Evolutionary conservation across 1,140 invertebrate genomes (phyloP).

Genomic region (Neotoxoptera formosana): DNA sequence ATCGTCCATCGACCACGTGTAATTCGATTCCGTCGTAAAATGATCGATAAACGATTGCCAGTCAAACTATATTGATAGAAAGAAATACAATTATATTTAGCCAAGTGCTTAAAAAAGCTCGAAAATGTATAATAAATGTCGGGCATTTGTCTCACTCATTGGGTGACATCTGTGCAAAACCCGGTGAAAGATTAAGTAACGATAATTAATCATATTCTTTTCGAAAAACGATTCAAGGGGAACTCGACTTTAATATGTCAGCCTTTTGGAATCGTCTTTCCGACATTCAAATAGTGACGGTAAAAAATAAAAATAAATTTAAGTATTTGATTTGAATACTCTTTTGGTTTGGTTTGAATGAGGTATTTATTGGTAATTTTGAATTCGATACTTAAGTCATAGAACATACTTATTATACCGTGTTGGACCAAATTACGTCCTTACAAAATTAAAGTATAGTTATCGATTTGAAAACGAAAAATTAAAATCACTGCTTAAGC

Average conservation of each 20-base stretch:
- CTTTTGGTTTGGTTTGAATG: neutral
- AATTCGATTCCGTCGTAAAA: constrained; percentile 58
- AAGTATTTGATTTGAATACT: neutral
- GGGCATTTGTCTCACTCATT: neutral
- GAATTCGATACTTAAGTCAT: neutral
- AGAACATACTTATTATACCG: neutral
- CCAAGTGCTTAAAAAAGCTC: neutral
- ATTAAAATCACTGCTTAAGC: neutral
- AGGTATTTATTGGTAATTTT: neutral
- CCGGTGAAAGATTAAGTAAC: neutral
- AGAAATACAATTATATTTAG: neutral
- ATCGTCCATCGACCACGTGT: constrained; percentile 57
- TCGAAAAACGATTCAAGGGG: neutral
- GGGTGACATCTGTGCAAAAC: neutral
- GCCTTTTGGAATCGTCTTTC: neutral
- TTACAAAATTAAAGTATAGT: neutral
- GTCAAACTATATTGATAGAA: constrained; percentile 58
- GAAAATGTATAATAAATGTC: neutral
- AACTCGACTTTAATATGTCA: neutral
- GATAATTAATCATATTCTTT: neutral
- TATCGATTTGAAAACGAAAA: neutral
- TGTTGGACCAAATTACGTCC: neutral
- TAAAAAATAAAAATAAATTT: neutral
- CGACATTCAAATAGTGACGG: neutral
- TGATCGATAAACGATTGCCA: constrained; percentile 60